Evolutionary conservation across 2,797 vertebrate species (phyloP).

Genomic region (Syngnathus rostellatus): DNA sequence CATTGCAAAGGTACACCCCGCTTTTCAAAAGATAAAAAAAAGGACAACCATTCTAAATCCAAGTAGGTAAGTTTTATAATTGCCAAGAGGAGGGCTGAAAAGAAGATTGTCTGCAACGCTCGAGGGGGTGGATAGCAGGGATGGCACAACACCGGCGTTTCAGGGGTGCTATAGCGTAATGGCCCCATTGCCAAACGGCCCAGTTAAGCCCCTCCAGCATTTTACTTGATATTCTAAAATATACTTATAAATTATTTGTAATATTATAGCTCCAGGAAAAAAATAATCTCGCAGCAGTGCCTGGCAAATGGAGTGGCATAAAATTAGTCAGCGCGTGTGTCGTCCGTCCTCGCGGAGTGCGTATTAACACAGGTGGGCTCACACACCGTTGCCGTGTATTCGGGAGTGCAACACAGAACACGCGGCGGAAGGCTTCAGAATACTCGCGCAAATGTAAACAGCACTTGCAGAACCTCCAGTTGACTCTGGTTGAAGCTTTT

Average conservation of each 20-base stretch:
- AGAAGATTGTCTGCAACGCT: slow-evolving; percentile 56
- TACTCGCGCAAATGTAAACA: slow-evolving; percentile 73
- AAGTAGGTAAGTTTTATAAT: slow-evolving; percentile 14
- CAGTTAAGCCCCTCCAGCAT: too few species aligned
- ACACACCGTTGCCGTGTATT: slow-evolving; percentile 48
- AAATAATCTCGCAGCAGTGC: too few species aligned
- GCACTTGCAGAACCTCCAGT: slow-evolving; percentile 64
- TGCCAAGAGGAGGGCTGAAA: slow-evolving; percentile 24
- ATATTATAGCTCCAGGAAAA: too few species aligned
- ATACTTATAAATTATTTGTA: too few species aligned
- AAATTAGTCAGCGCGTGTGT: slow-evolving; percentile 25
- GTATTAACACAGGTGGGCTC: slow-evolving; percentile 36
- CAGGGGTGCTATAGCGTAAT: too few species aligned
- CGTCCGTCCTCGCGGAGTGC: slow-evolving; percentile 32
- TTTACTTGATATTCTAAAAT: too few species aligned
- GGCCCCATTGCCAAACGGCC: too few species aligned
- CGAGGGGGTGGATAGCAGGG: slow-evolving; percentile 25
- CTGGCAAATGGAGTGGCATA: slow-evolving; percentile 24
- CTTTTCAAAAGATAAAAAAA: slow-evolving; percentile 2
- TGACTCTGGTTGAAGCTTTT: slow-evolving; percentile 56
- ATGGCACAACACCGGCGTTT: too few species aligned
- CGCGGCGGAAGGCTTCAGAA: slow-evolving; percentile 69
- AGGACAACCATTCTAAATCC: slow-evolving; percentile 21
- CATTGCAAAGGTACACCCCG: slow-evolving; percentile 13
- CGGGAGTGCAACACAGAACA: slow-evolving; percentile 65